Base-by-base conservation (phyloP, 2,113 vertebrate genomes). In the Microcebus griseorufus region DNA sequence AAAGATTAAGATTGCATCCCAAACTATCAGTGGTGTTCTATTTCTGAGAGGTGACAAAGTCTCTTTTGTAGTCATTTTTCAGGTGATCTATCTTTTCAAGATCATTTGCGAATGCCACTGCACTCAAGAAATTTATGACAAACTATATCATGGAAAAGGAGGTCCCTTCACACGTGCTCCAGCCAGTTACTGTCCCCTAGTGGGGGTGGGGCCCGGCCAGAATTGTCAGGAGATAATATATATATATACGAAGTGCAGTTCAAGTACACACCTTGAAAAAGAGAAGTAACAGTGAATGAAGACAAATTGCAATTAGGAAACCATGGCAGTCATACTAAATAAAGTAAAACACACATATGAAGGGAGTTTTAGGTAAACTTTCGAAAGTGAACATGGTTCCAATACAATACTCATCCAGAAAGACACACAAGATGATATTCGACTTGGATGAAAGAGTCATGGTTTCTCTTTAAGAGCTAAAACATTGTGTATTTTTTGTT, bases 201-300 rank as follows among this genome's bases (percentile, higher is more conserved):
- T 53, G 39, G 20, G 34, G 11, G 1, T 20, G 83, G 9, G 9
- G 5, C 14, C 39, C 1, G 3, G 12, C 2, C 0, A 18, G 3
- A 6, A 14, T 64, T 78, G 69, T 18, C 67, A 32, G 17, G 1
- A 9, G 75, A 51, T 29, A 55, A 51, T 53, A 60, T 18, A 69
- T 45, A 69, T 45, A 48, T 45, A 48, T 45, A 8, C 48, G 23
- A 86, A 78, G 39, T 27, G 73, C 29, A 73, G 45, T 51, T 13
- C 39, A 65, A 60, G 11, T 39, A 60, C 9, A 55, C 17, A 55
- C 60, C 55, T 81, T 60, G 37, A 29, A 34, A 42, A 51, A 51
- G 1, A 18, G 14, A 39, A 67, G 27, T 17, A 13, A 76, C 23
- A 23, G 32, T 83, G 67, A 83, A 62, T 76, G 34, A 37, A 88